phyloP scores from a whole-genome alignment of 2,888 invertebrate genomes.

The Oscheius sp. region DNA sequence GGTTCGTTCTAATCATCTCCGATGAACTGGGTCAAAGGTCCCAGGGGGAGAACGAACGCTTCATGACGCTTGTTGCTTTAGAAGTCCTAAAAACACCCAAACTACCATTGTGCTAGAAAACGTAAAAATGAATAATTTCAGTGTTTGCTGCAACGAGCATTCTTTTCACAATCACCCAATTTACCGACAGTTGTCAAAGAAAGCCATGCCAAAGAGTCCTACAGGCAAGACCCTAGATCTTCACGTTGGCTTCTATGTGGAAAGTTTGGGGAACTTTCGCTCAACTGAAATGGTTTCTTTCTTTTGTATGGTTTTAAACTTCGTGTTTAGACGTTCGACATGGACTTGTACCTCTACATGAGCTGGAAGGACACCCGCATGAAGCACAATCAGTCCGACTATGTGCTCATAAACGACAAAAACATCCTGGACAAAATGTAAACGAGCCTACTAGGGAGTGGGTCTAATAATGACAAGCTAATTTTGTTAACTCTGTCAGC shows the following conservation, averaged over 20 bases:
- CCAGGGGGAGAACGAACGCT: no score
- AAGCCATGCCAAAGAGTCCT: conserved; percentile 51
- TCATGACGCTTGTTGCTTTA: no score
- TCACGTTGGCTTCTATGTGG: conserved; percentile 64
- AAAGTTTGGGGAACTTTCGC: conserved; percentile 64
- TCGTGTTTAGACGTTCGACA: conserved; percentile 61
- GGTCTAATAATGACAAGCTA: background rate
- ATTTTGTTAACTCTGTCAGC: background rate
- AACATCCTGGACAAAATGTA: conserved; percentile 56
- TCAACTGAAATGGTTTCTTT: conserved; percentile 61
- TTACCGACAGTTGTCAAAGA: background rate
- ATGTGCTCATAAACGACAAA: conserved; percentile 62
- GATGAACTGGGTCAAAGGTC: no score
- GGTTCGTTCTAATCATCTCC: no score
- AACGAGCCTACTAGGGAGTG: background rate
- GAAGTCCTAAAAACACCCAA: no score
- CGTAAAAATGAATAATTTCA: no score
- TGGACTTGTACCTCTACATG: conserved; percentile 70
- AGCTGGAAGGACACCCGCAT: conserved; percentile 60
- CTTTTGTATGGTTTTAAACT: background rate
- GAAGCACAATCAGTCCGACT: conserved; percentile 58
- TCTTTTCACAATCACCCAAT: no score
- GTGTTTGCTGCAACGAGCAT: no score
- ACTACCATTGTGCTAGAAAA: no score
- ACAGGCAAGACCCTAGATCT: conserved; percentile 47